Percentiles rank a stretch among this genome's conserved stretches.
These are phyloP conservation scores for Rhizoglyphus robini DNA, from an alignment of 1,140 invertebrate species.

Conservation along the genomic window DNA sequence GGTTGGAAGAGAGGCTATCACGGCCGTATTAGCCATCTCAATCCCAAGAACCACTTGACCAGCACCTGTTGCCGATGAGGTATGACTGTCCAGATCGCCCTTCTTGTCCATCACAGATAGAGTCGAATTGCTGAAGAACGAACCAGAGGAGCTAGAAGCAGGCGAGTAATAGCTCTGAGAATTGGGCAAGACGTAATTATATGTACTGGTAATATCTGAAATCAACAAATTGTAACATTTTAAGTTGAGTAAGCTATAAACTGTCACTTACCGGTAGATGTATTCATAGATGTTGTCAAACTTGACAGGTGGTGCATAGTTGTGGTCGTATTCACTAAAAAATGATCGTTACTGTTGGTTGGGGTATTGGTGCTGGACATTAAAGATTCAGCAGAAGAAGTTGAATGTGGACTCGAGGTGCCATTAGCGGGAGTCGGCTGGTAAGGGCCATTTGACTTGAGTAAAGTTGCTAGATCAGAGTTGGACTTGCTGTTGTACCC, in stretches of 20 bases:
- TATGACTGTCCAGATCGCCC: not conserved
- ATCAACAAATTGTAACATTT: not conserved
- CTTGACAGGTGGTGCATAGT: slow-evolving; percentile 21
- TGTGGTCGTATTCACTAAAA: slow-evolving; percentile 30
- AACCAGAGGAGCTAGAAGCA: not conserved
- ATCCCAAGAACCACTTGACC: slow-evolving; percentile 3
- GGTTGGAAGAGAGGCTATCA: not conserved
- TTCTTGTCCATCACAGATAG: slow-evolving; percentile 21
- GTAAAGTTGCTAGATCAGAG: not conserved
- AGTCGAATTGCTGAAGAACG: slow-evolving; percentile 6
- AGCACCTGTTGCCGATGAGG: slow-evolving; percentile 1
- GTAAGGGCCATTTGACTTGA: slow-evolving; percentile 10
- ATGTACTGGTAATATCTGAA: slow-evolving; percentile 28
- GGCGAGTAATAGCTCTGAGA: slow-evolving; percentile 9
- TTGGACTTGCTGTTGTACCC: not conserved
- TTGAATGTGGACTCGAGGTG: not conserved
- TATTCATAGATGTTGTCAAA: slow-evolving; percentile 28
- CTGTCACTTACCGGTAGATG: slow-evolving; percentile 24
- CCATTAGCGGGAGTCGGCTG: not conserved
- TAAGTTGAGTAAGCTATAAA: not conserved
- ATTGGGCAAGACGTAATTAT: slow-evolving; percentile 21
- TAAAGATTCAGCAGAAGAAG: not conserved
- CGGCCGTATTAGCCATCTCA: not conserved
- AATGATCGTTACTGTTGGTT: slow-evolving; percentile 20
- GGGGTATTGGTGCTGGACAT: not conserved